A percentile compares a stretch with the other conserved stretches of the same genome.
Evolutionary conservation across 2,113 vertebrate species (phyloP).

Genomic region (Pavo muticus): DNA sequence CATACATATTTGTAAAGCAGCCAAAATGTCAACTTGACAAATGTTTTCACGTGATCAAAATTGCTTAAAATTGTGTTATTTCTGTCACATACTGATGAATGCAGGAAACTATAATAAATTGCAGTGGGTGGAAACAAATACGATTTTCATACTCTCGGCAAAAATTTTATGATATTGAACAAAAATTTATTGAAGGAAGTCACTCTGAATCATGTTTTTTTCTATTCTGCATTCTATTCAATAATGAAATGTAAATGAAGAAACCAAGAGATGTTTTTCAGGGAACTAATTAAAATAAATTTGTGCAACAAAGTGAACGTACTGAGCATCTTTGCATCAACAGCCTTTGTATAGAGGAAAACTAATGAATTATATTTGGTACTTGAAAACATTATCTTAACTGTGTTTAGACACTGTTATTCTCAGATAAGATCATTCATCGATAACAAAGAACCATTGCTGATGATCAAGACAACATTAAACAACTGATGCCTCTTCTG

Average conservation of each 20-base stretch:
- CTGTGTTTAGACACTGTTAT: not conserved
- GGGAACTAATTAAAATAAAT: not conserved
- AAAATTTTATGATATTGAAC: not conserved
- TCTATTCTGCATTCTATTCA: not conserved
- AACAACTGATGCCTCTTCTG: not conserved
- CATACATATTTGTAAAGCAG: conserved; percentile 64
- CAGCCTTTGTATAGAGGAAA: not conserved
- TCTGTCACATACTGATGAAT: conserved; percentile 13
- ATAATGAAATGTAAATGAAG: not conserved
- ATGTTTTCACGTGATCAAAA: conserved; percentile 52
- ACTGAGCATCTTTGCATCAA: not conserved
- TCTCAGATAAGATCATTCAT: not conserved
- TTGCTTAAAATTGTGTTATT: conserved; percentile 28
- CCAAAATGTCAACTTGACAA: conserved; percentile 74
- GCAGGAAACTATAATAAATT: conserved; percentile 41
- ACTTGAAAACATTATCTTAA: not conserved
- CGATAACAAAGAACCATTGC: not conserved
- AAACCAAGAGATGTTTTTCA: not conserved
- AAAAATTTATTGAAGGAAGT: not conserved
- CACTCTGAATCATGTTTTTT: not conserved
- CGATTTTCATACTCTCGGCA: conserved; percentile 23
- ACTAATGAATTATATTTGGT: accelerated
- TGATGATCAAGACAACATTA: not conserved
- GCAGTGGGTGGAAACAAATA: conserved; percentile 34
- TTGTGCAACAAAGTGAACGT: not conserved